Base-by-base conservation (phyloP, 2,888 invertebrate species). In the Papilio demoleus region DNA sequence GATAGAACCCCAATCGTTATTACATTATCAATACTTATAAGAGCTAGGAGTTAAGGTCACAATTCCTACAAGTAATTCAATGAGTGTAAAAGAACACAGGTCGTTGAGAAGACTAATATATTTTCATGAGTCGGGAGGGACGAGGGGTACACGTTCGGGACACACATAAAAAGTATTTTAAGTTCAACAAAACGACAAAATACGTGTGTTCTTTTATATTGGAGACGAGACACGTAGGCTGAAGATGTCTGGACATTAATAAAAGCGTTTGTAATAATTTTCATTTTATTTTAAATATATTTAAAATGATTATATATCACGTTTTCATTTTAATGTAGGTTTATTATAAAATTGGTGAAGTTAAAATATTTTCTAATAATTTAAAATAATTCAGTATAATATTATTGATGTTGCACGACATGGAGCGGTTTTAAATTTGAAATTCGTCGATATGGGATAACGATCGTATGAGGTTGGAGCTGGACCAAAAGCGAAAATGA, bases 361-460 rank as follows among this genome's bases (percentile, higher is more conserved):
- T 40, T 22, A 4, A 22, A 1, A 50, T 11, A 50, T 22, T 12
- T 22, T 50, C 24, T 22, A 22, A 2, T 8, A 12, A n/a, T n/a
- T n/a, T n/a, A n/a, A n/a, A n/a, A n/a, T n/a, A n/a, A n/a, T n/a
- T n/a, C n/a, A n/a, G n/a, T n/a, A n/a, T n/a, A n/a, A n/a, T n/a
- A 58, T 58, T 34, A 58, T 31, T 19, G 58, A 58, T 34, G 8
- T 34, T 58, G 58, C 34, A 31, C 17, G 58, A 58, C 27, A 34
- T 58, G 34, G 24, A 19, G 17, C 17, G 34, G 17, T 58, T 58
- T 58, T 17, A 58, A 58, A 58, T 58, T 58, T 17, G 17, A 58
- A 58, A 58, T 58, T 58, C 34, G 17, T 58, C 58, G 31, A 56
- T 56, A n/a, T 27, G 14, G 56, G 56, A 56, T 56, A n/a, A 56